Percentiles rank a stretch among this genome's conserved stretches.
Conservation (phyloP, 1,140 invertebrate genomes). For the Sogatella furcifera region DNA sequence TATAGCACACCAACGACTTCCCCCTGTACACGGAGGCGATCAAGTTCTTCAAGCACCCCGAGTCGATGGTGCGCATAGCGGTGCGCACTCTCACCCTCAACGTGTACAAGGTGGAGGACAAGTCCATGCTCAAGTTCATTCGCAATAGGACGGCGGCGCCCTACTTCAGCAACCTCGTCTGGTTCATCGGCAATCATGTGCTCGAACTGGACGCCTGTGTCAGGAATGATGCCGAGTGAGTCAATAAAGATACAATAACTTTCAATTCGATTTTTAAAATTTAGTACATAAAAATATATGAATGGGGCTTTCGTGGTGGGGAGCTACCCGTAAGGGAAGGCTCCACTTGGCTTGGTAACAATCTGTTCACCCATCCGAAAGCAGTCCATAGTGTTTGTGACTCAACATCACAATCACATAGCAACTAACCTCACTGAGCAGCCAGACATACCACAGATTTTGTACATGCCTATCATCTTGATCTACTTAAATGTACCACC, state of each 20-base stretch:
- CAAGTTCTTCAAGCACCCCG: slow-evolving; percentile 97
- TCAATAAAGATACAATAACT: slow-evolving; percentile 22
- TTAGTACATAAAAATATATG: too few relatives aligned
- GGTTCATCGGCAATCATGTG: slow-evolving; percentile 98
- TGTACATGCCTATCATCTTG: too few relatives aligned
- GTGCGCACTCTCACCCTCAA: slow-evolving; percentile 95
- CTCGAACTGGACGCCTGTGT: slow-evolving; percentile 92
- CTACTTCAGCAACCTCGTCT: slow-evolving; percentile 98
- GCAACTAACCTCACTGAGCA: too few relatives aligned
- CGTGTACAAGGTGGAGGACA: slow-evolving; percentile 91
- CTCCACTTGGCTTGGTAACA: too few relatives aligned
- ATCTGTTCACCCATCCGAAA: too few relatives aligned
- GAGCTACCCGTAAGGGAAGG: too few relatives aligned
- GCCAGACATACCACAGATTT: too few relatives aligned
- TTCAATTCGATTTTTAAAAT: too few relatives aligned
- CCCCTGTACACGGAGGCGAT: slow-evolving; percentile 98
- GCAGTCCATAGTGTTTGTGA: too few relatives aligned
- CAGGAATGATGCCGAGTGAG: slow-evolving; percentile 87
- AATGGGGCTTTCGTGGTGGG: too few relatives aligned
- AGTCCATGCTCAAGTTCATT: slow-evolving; percentile 92
- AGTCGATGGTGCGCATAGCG: slow-evolving; percentile 98
- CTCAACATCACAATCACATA: too few relatives aligned
- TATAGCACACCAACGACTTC: slow-evolving; percentile 96
- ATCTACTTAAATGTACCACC: too few relatives aligned
- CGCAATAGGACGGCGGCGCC: slow-evolving; percentile 89